A percentile compares a stretch with the other conserved stretches of the same genome.
Conservation (phyloP, 1,140 invertebrate genomes). For the Acromyrmex heyeri region DNA sequence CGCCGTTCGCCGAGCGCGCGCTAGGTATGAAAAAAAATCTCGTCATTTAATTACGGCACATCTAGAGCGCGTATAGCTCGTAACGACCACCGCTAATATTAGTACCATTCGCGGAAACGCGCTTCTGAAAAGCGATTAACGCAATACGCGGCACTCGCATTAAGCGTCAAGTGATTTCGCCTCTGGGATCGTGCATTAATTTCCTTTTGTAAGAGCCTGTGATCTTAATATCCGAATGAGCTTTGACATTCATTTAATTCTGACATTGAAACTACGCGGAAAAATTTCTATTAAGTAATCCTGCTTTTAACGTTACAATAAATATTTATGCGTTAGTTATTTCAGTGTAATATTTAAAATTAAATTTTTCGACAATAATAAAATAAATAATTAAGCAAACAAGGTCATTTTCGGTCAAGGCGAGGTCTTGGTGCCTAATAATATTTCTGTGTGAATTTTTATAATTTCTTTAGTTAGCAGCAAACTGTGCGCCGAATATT, state of each 20-base stretch:
- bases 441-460: too few relatives aligned
- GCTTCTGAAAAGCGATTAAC: slow-evolving; percentile 68
- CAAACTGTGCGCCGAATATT: too few relatives aligned
- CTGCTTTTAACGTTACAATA: background rate
- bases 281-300: background rate
- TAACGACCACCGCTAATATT: slow-evolving; percentile 65
- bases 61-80: slow-evolving; percentile 11
- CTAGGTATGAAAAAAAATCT: slow-evolving; percentile 63
- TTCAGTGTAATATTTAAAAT: too few relatives aligned
- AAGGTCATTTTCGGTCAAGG: too few relatives aligned
- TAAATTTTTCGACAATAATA: too few relatives aligned
- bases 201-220: background rate
- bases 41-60: slow-evolving; percentile 66
- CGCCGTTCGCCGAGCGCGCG: background rate
- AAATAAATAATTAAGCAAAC: too few relatives aligned
- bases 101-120: slow-evolving; percentile 67
- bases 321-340: background rate
- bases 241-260: background rate
- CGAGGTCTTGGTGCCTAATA: too few relatives aligned
- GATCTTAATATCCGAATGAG: background rate
- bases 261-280: background rate
- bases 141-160: slow-evolving; percentile 24
- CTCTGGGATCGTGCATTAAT: background rate
- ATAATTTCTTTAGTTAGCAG: too few relatives aligned
- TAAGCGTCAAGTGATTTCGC: slow-evolving; percentile 18